A percentile compares a stretch with the other conserved stretches of the same genome.
phyloP scores from a whole-genome alignment of 53 echinoderm and acorn worm genomes.

The Patiria pectinifera region DNA sequence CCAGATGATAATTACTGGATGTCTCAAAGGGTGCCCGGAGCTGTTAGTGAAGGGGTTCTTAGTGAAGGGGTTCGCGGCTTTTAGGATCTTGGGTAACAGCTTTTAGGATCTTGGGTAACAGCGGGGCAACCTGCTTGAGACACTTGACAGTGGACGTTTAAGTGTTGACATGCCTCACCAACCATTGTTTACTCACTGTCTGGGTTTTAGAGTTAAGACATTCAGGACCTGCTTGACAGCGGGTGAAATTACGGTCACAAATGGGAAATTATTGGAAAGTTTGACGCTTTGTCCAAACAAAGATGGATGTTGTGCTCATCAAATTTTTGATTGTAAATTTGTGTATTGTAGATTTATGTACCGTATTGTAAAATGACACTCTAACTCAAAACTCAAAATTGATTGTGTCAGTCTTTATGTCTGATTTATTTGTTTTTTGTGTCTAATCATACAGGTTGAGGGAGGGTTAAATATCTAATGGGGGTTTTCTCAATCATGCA shows the following conservation, averaged over 20 bases:
- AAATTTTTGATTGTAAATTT: no score
- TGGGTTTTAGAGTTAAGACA: background rate
- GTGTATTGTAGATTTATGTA: no score
- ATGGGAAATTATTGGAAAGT: no score
- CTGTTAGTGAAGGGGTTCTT: background rate
- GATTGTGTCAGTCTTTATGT: no score
- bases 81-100: background rate
- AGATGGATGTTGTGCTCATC: no score
- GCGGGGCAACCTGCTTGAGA: background rate
- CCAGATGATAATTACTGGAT: constrained; percentile 44
- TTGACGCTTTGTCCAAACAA: no score
- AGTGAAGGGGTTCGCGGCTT: background rate
- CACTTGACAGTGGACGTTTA: background rate
- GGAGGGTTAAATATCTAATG: no score
- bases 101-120: background rate
- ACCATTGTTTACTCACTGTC: background rate
- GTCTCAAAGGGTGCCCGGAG: constrained; percentile 4
- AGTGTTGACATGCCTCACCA: background rate
- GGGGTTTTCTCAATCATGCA: no score
- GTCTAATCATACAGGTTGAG: no score
- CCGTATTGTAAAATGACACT: no score
- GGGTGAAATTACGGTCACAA: background rate
- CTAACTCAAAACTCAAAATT: no score
- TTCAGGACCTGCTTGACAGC: background rate
- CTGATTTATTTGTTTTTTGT: no score